Percentiles rank a stretch among this genome's conserved stretches.
phyloP scores from a whole-genome alignment of 2,888 invertebrate genomes.

The Oithona nana region DNA sequence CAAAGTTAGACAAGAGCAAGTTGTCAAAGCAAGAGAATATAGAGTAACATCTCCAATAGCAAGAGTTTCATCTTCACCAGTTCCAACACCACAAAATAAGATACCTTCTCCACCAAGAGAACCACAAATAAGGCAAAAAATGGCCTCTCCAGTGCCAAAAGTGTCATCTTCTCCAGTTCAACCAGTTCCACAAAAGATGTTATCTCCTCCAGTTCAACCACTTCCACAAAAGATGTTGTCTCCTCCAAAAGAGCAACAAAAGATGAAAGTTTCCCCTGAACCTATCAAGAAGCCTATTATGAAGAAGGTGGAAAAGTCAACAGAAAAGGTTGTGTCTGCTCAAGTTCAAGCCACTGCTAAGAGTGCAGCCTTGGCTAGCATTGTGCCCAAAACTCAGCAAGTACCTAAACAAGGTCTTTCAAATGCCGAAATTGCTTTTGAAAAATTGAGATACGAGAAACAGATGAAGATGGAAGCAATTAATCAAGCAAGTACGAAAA shows the following conservation, averaged over 20 bases:
- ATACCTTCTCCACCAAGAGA: background rate
- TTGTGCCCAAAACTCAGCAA: background rate
- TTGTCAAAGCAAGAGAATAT: background rate
- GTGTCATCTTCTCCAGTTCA: too few relatives aligned
- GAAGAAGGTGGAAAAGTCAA: background rate
- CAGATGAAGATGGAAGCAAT: background rate
- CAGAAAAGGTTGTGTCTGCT: background rate
- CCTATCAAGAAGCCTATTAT: background rate
- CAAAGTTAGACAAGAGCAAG: background rate
- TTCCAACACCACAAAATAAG: background rate
- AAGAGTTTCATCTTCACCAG: too few relatives aligned
- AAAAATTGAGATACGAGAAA: background rate
- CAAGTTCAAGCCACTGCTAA: background rate
- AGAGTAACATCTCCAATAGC: too few relatives aligned
- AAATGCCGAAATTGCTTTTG: background rate
- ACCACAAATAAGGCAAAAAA: too few relatives aligned
- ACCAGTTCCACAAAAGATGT: too few relatives aligned
- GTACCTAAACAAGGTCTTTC: background rate
- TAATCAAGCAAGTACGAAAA: constrained; percentile 1
- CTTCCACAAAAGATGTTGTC: too few relatives aligned
- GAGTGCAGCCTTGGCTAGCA: background rate
- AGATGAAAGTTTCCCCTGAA: too few relatives aligned
- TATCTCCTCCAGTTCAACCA: too few relatives aligned
- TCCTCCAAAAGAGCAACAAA: background rate
- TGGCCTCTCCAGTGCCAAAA: too few relatives aligned